A percentile compares a stretch with the other conserved stretches of the same genome.
These are phyloP conservation scores for Mythimna albipuncta DNA, from an alignment of 2,888 invertebrate genomes.

Conservation along the genomic window DNA sequence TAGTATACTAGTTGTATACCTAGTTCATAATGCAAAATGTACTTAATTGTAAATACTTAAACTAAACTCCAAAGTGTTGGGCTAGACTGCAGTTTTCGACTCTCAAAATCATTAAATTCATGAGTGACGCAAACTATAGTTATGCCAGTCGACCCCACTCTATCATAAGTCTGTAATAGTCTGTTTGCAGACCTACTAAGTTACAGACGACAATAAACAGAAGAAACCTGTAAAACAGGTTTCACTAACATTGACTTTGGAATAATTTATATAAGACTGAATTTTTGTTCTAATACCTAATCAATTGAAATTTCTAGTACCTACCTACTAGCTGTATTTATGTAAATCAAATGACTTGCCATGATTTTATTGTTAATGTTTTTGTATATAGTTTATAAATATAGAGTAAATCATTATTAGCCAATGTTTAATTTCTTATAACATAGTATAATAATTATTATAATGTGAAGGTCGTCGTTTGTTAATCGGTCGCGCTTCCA, in stretches of 20 bases:
- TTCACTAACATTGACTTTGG: slow-evolving; percentile 28
- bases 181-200: neutral
- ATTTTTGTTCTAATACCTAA: slow-evolving; percentile 43
- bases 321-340: slow-evolving; percentile 30
- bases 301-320: slow-evolving; percentile 27
- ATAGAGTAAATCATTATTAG: slow-evolving; percentile 50
- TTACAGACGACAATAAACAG: neutral
- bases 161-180: neutral
- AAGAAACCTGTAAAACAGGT: neutral
- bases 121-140: neutral
- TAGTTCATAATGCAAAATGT: slow-evolving; percentile 19
- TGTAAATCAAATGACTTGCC: slow-evolving; percentile 62
- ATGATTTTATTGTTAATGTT: slow-evolving; percentile 66
- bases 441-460: neutral
- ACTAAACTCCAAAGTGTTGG: neutral
- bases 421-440: slow-evolving; percentile 44
- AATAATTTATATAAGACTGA: slow-evolving; percentile 67
- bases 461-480: neutral
- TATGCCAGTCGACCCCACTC: neutral
- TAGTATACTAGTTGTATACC: slow-evolving; percentile 14
- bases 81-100: neutral
- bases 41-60: slow-evolving; percentile 40
- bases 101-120: neutral
- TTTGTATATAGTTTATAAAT: slow-evolving; percentile 72
- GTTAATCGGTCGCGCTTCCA: neutral